Percentiles rank a stretch among this genome's conserved stretches.
Conservation (phyloP, 2,888 invertebrate species). For the Xiphydria camelus region DNA sequence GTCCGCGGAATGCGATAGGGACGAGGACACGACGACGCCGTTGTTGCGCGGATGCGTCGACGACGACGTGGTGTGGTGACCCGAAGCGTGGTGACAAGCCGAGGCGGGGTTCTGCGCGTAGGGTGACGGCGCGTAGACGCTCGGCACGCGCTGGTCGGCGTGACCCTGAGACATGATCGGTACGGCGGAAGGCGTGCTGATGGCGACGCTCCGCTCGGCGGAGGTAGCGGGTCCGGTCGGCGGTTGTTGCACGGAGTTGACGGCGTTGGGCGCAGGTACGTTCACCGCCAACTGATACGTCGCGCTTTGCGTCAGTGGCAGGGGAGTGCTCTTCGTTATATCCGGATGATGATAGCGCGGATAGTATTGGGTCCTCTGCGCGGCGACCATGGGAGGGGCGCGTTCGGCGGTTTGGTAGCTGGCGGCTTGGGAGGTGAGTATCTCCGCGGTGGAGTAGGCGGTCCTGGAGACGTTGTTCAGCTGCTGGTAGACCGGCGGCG, state of each 20-base stretch:
- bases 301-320: constrained; percentile 43
- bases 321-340: constrained; percentile 50
- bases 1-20: constrained; percentile 13
- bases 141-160: constrained; percentile 30
- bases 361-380: constrained; percentile 49
- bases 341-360: constrained; percentile 53
- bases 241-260: constrained; percentile 39
- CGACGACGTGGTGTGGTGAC: constrained; percentile 14
- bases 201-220: constrained; percentile 29
- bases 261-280: constrained; percentile 51
- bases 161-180: constrained; percentile 33
- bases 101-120: constrained; percentile 14
- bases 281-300: constrained; percentile 45
- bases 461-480: constrained; percentile 40
- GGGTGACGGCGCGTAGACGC: constrained; percentile 24
- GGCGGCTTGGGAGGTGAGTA: constrained; percentile 16
- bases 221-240: constrained; percentile 36
- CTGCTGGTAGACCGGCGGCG: constrained; percentile 48
- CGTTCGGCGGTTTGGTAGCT: constrained; percentile 12
- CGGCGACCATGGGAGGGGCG: constrained; percentile 27
- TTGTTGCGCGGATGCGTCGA: constrained; percentile 18
- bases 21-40: constrained; percentile 15
- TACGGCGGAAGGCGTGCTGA: constrained; percentile 14
- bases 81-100: constrained; percentile 2
- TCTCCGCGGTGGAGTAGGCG: constrained; percentile 37